Conservation (phyloP, 2,797 vertebrate genomes). For the Myotis myotis region DNA sequence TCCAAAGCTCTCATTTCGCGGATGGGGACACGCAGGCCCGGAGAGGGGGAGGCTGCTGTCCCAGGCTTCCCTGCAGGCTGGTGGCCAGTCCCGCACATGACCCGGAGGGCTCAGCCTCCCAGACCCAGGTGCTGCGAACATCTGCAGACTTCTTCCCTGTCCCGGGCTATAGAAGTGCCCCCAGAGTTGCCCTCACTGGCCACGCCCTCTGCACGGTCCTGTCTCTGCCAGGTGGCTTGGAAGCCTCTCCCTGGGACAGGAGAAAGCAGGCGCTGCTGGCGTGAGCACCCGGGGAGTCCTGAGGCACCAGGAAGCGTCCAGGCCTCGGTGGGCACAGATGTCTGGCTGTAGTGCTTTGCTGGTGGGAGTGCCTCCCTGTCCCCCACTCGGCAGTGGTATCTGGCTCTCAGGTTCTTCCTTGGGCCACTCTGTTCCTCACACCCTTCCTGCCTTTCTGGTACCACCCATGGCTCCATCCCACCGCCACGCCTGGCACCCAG, state of each 20-base stretch:
- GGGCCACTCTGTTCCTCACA: background rate
- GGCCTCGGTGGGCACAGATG: background rate
- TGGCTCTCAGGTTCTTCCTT: background rate
- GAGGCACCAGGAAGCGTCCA: rapidly evolving
- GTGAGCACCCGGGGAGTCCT: background rate
- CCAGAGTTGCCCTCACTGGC: background rate
- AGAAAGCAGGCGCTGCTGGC: background rate
- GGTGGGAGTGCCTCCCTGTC: background rate
- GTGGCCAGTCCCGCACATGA: background rate
- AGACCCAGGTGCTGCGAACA: background rate
- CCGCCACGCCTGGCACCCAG: background rate
- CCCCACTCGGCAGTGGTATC: background rate
- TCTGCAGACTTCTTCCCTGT: background rate
- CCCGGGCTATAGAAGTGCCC: background rate
- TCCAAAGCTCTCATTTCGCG: background rate
- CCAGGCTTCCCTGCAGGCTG: background rate
- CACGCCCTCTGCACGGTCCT: rapidly evolving
- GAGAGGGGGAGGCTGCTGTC: background rate
- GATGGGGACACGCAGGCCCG: background rate
- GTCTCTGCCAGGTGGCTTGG: background rate
- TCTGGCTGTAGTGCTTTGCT: background rate
- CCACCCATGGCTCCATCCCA: background rate
- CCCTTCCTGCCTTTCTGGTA: background rate
- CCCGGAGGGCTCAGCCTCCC: background rate
- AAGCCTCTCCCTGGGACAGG: background rate